Evolutionary conservation across 2,113 vertebrate genomes (phyloP).

Genomic region (Polypterus bichir): DNA sequence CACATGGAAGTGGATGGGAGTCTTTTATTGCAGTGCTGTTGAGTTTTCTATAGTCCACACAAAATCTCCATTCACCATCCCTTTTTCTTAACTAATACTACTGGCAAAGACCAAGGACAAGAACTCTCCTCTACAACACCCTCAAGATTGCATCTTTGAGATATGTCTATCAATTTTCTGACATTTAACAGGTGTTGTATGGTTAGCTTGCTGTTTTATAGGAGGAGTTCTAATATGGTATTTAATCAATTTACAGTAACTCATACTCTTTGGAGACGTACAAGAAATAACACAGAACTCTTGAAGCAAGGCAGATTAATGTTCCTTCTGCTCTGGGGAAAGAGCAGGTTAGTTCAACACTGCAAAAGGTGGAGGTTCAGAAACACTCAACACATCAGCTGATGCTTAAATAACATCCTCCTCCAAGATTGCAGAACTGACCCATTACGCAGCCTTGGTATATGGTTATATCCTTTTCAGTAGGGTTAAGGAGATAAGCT

Average conservation of each 20-base stretch:
- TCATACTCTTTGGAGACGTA: not conserved
- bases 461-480: too few relatives aligned
- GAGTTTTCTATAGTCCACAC: too few relatives aligned
- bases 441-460: too few relatives aligned
- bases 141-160: too few relatives aligned
- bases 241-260: not conserved
- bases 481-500: not conserved
- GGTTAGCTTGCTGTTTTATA: constrained; percentile 1
- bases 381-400: not conserved
- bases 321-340: too few relatives aligned
- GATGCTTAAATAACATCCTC: not conserved
- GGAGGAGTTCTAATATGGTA: not conserved
- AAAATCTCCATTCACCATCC: too few relatives aligned
- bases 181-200: constrained; percentile 7
- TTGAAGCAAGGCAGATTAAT: not conserved
- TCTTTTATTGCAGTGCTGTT: too few relatives aligned
- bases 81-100: too few relatives aligned
- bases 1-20: too few relatives aligned
- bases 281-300: not conserved
- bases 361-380: not conserved
- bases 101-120: too few relatives aligned
- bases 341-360: not conserved
- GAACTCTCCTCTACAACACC: too few relatives aligned
- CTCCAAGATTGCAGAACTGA: not conserved
- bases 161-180: not conserved